Evolutionary conservation across 2,888 invertebrate genomes (phyloP).

Genomic region (Carterocephalus palaemon): DNA sequence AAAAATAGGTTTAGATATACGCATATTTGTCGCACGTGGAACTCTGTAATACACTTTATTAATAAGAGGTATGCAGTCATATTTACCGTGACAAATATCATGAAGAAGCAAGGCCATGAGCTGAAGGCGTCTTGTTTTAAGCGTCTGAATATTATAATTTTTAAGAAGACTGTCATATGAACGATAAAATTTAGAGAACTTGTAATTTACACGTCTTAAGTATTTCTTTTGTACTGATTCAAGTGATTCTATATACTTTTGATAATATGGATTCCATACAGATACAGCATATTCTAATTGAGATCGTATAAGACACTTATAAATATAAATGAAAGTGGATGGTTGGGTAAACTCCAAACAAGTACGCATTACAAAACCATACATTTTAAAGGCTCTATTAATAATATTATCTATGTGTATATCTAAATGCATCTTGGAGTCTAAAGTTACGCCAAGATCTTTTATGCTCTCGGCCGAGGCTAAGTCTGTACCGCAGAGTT

Average conservation of each 20-base stretch:
- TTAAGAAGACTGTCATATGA: constrained; percentile 4
- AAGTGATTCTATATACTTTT: constrained; percentile 14
- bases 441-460: constrained; percentile 27
- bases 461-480: background rate
- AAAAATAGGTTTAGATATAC: constrained; percentile 7
- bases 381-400: constrained; percentile 27
- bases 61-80: constrained; percentile 9
- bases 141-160: constrained; percentile 8
- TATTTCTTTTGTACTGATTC: constrained; percentile 19
- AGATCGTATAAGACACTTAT: constrained; percentile 23
- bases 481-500: background rate
- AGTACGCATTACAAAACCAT: constrained; percentile 27
- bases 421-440: constrained; percentile 26
- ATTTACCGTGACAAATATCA: constrained; percentile 4
- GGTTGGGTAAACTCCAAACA: constrained; percentile 17
- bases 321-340: constrained; percentile 17
- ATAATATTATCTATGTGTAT: constrained; percentile 25
- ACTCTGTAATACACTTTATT: constrained; percentile 8
- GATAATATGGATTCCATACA: constrained; percentile 24
- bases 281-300: constrained; percentile 26
- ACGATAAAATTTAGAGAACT: background rate
- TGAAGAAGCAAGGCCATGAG: background rate
- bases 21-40: background rate
- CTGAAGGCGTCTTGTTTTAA: constrained; percentile 9
- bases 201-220: constrained; percentile 9